Base-by-base conservation (phyloP, 23 tunicate genomes). In the Halocynthia aurantium region DNA sequence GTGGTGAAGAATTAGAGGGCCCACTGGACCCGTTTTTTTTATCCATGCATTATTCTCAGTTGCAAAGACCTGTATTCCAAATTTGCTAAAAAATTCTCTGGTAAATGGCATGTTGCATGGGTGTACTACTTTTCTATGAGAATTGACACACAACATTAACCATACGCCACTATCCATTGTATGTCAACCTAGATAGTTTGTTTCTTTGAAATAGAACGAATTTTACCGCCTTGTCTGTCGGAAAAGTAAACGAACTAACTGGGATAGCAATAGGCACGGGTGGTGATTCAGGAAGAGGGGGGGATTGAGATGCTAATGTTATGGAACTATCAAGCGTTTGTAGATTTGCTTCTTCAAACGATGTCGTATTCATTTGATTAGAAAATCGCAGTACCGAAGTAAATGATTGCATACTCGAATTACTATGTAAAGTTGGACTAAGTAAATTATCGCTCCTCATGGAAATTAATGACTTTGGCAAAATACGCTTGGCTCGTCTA, bases 241-340 rank as follows among this genome's bases (percentile, higher is more conserved):
- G 70, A 65, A 65, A 65, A 20, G 19, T 8, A 65, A 65, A 65
- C 31, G 70, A 49, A 20, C 2, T 65, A 10, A 65, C 31, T 40
- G 70, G 70, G 49, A 65, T 9, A 8, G 70, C 19, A 31, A 31
- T 31, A 11, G 70, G 70, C 31, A 49, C 49, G 15, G 70, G 70
- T 65, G 70, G 70, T 0, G 70, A 65, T 11, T 65, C 70, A 15
- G 70, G 70, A 0, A 65, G 70, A 49, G 70, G 70, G 9, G 70
- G 70, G 9, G 70, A 65, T 9, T 11, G 9, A 9, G 70, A 65
- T 10, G 19, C 31, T 20, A 65, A 5, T 65, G 10, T 11, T 65
- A 65, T 65, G 15, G 70, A 49, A 20, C 49, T 8, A 31, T 31
- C 44, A 31, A 31, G 44, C 44, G 4, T 31, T 31, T 31, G 44